Base-by-base conservation (phyloP, 1,140 invertebrate genomes). In the Medauroidea extradentata region DNA sequence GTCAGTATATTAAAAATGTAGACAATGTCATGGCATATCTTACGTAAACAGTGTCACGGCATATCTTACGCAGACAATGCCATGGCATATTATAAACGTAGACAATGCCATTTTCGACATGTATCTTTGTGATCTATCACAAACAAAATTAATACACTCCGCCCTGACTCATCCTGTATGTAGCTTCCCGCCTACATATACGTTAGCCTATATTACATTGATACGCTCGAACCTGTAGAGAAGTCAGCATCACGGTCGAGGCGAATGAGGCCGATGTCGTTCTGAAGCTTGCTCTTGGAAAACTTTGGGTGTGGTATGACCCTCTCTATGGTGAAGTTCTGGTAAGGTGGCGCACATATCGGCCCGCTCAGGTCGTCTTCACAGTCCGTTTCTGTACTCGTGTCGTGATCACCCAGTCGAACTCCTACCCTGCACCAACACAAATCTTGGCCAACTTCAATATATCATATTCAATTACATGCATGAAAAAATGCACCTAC, bases 191-290 rank as follows among this genome's bases (percentile, higher is more conserved):
- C n/a, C n/a, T n/a, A n/a, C n/a, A n/a, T n/a, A n/a, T n/a, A n/a
- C n/a, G n/a, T n/a, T n/a, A n/a, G n/a, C n/a, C n/a, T n/a, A n/a
- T n/a, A n/a, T n/a, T n/a, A n/a, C n/a, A n/a, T n/a, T n/a, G n/a
- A n/a, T n/a, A n/a, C n/a, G n/a, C n/a, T n/a, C n/a, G n/a, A n/a
- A 46, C 50, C 63, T 60, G 52, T 63, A 53, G 34, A 58, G 54
- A 67, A 54, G 11, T 52, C 21, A 0, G 61, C 53, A 13, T n/a
- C 24, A 14, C 34, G 29, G 18, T 25, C 16, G 61, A 63, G 8
- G 79, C 68, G 13, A 85, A 63, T 52, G 77, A 90, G 69, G 0
- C 83, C 85, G 46, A 89, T 83, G 65, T 90, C 87, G 64, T 89
- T 83, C 55, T 80, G 77, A 60, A 81, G 82, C 59, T 82, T 77